These are phyloP conservation scores for Sisyra nigra DNA, from an alignment of 2,888 invertebrate species.

Conservation along the genomic window DNA sequence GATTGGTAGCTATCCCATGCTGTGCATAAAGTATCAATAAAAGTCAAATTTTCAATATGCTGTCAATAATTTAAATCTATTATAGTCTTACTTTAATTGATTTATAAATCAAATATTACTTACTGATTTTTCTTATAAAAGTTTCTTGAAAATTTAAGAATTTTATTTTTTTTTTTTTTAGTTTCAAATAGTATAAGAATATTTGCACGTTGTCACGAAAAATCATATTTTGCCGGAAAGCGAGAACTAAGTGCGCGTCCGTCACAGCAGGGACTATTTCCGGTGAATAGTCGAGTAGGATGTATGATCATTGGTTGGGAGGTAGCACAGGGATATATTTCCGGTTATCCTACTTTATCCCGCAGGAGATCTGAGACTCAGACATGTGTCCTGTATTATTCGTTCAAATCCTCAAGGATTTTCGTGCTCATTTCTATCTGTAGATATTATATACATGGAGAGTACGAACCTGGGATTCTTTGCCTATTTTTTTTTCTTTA, in stretches of 20 bases:
- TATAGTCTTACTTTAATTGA: no score
- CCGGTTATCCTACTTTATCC: slow-evolving; percentile 40
- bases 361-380: slow-evolving; percentile 6
- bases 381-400: slow-evolving; percentile 9
- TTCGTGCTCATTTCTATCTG: slow-evolving; percentile 5
- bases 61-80: no score
- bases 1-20: no score
- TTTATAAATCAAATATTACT: no score
- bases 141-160: no score
- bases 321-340: slow-evolving; percentile 27
- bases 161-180: neutral
- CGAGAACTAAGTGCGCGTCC: neutral
- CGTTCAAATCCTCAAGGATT: slow-evolving; percentile 8
- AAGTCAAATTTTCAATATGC: no score
- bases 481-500: neutral
- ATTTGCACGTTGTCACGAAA: neutral
- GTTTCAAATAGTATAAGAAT: neutral
- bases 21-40: no score
- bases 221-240: neutral
- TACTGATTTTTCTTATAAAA: no score
- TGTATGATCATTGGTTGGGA: neutral
- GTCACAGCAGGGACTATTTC: slow-evolving; percentile 3
- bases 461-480: no score
- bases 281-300: neutral
- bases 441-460: no score